Conservation (phyloP, 2,797 vertebrate genomes). For the Malurus leucopterus region DNA sequence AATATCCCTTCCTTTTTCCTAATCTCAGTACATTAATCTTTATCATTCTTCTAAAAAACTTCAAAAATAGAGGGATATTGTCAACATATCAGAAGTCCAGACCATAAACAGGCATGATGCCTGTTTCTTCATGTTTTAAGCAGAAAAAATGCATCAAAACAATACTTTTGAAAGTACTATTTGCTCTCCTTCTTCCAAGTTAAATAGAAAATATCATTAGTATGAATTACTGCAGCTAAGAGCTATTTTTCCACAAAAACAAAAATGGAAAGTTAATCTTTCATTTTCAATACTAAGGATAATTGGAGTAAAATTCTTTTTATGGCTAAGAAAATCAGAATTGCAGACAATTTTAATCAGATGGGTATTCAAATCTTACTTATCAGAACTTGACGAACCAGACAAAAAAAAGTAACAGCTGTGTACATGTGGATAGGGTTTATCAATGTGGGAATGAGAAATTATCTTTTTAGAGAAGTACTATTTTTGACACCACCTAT, state of each 20-base stretch:
- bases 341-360: slow-evolving; percentile 13
- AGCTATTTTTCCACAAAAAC: not conserved
- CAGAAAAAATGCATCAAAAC: not conserved
- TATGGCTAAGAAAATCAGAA: slow-evolving; percentile 20
- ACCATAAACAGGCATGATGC: not conserved
- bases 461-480: not conserved
- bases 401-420: not conserved
- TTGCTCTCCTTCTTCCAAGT: not conserved
- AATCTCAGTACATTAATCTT: not conserved
- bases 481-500: not conserved
- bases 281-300: not conserved
- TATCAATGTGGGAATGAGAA: slow-evolving; percentile 16
- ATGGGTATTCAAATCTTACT: slow-evolving; percentile 2
- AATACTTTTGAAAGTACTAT: not conserved
- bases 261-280: slow-evolving; percentile 1
- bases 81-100: accelerated
- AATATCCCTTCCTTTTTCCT: not conserved
- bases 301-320: slow-evolving; percentile 11
- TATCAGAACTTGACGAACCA: slow-evolving; percentile 24
- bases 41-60: not conserved
- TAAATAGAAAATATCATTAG: not conserved
- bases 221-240: not conserved
- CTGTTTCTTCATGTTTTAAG: not conserved
- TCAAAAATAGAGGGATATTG: not conserved
- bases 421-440: not conserved